Conservation (phyloP, 2,797 vertebrate species). For the Sebastes nivosus region DNA sequence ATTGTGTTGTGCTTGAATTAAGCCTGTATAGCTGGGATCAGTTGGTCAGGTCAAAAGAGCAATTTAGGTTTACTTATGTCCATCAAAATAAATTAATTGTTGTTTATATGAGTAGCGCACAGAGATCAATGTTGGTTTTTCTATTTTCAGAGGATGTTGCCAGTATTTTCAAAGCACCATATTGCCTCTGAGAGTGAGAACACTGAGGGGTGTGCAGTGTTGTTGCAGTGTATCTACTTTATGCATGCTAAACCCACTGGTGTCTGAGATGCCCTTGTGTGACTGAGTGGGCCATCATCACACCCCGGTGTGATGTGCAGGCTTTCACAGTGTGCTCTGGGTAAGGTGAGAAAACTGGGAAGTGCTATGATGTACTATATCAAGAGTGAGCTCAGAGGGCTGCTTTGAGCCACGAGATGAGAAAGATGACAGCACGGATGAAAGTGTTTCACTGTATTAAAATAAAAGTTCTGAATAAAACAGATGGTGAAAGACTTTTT, state of each 20-base stretch:
- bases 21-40: neutral
- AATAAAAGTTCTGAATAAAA: conserved; percentile 70
- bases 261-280: conserved; percentile 66
- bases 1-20: neutral
- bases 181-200: neutral
- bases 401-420: conserved; percentile 62
- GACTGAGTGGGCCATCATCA: conserved; percentile 69
- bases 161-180: neutral
- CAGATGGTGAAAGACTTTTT: conserved; percentile 45
- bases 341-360: conserved; percentile 78
- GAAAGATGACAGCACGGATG: conserved; percentile 60
- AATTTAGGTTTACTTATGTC: neutral
- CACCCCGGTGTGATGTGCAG: conserved; percentile 60
- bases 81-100: neutral
- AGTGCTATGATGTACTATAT: conserved; percentile 73
- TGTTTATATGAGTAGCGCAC: neutral
- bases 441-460: conserved; percentile 72
- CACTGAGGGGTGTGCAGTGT: neutral
- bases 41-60: neutral
- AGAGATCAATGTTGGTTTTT: neutral
- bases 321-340: conserved; percentile 65
- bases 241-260: conserved; percentile 54
- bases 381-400: conserved; percentile 60
- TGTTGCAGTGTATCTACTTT: conserved; percentile 28
- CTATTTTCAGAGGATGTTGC: conserved; percentile 6